A percentile compares a stretch with the other conserved stretches of the same genome.
These are phyloP conservation scores for Spermophilus dauricus DNA, from an alignment of 2,113 vertebrate genomes.

Conservation along the genomic window DNA sequence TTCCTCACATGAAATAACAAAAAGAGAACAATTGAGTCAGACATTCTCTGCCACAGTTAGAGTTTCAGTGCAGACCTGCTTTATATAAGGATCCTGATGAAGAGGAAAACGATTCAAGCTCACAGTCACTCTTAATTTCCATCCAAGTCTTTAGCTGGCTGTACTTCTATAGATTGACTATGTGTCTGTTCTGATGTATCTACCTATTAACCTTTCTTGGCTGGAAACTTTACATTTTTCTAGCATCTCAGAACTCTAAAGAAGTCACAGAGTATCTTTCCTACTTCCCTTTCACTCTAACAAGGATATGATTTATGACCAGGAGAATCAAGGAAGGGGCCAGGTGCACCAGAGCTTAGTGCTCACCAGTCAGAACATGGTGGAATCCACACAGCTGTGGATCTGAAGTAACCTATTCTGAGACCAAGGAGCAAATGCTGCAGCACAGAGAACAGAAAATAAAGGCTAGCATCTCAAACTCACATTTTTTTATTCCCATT, in stretches of 20 bases:
- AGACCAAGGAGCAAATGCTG: not conserved
- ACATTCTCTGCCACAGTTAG: constrained; percentile 42
- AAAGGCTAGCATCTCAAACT: not conserved
- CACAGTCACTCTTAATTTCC: constrained; percentile 61
- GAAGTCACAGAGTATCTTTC: constrained; percentile 37
- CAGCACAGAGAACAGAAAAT: not conserved
- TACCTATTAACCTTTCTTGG: constrained; percentile 27
- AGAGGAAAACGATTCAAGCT: constrained; percentile 26
- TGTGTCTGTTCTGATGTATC: constrained; percentile 65
- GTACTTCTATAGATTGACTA: constrained; percentile 58
- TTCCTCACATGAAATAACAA: not conserved
- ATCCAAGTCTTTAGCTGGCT: not conserved
- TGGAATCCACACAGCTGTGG: accelerated
- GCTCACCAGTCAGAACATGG: not conserved
- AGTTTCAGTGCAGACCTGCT: constrained; percentile 50
- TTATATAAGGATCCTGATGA: constrained; percentile 33
- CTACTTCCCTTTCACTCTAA: not conserved
- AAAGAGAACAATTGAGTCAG: constrained; percentile 66
- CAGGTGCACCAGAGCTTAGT: not conserved
- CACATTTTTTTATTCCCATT: not conserved
- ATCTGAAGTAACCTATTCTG: not conserved
- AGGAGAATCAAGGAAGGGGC: not conserved
- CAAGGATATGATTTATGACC: not conserved
- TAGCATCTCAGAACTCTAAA: constrained; percentile 7
- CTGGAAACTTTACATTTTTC: constrained; percentile 43